These are phyloP conservation scores for Botia almorhae DNA, from an alignment of 2,797 vertebrate genomes.

Conservation along the genomic window DNA sequence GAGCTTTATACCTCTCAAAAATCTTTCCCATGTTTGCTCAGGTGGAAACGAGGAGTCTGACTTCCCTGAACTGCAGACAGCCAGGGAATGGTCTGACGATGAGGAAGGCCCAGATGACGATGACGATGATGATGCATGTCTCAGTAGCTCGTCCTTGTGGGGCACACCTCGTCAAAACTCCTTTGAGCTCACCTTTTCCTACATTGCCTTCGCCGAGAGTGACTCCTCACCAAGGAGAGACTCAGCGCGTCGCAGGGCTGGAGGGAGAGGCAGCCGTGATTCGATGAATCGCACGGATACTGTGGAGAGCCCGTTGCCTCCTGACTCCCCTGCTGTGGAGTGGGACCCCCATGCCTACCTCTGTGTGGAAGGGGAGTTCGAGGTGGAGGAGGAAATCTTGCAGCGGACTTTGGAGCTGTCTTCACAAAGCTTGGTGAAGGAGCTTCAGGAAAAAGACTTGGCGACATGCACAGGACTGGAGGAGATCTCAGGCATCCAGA, in stretches of 20 bases:
- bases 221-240: conserved; percentile 64
- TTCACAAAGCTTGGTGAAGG: conserved; percentile 54
- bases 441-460: conserved; percentile 62
- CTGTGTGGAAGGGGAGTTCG: conserved; percentile 67
- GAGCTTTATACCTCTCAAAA: not conserved
- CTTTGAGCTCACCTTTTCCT: conserved; percentile 89
- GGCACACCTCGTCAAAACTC: conserved; percentile 84
- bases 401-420: conserved; percentile 59
- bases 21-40: conserved; percentile 56
- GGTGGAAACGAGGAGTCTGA: conserved; percentile 90
- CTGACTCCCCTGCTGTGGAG: conserved; percentile 78
- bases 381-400: conserved; percentile 57
- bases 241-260: conserved; percentile 56
- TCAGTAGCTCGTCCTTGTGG: conserved; percentile 80
- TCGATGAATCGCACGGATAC: conserved; percentile 78
- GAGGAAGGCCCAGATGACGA: conserved; percentile 70
- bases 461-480: conserved; percentile 59
- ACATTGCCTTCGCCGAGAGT: conserved; percentile 85
- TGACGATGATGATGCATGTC: conserved; percentile 63
- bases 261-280: conserved; percentile 63
- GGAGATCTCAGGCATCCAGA: conserved; percentile 50
- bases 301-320: conserved; percentile 70
- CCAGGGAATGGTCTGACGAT: conserved; percentile 88
- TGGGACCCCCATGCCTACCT: conserved; percentile 74
- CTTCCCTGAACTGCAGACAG: conserved; percentile 86